Evolutionary conservation across 2,113 vertebrate genomes (phyloP).

Genomic region (Bujurquina vittata): DNA sequence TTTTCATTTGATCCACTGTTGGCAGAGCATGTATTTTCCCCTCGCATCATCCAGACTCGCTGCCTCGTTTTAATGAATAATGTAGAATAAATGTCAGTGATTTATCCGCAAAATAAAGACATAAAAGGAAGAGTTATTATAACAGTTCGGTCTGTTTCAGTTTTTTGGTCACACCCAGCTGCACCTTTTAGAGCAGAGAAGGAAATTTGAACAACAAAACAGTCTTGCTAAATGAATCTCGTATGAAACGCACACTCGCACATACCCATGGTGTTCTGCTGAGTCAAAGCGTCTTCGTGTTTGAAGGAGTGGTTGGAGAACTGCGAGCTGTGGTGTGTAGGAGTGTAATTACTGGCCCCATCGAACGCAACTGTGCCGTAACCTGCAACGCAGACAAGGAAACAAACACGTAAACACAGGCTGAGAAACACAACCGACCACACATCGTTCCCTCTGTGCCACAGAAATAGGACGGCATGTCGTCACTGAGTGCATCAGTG

Average conservation of each 20-base stretch:
- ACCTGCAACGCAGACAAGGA: conserved; percentile 80
- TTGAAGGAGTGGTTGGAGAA: conserved; percentile 95
- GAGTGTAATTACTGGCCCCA: conserved; percentile 91
- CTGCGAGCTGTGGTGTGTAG: conserved; percentile 92
- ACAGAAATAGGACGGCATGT: neutral
- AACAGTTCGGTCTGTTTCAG: too few species aligned
- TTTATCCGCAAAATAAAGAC: too few species aligned
- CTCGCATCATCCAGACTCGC: too few species aligned
- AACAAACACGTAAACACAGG: neutral
- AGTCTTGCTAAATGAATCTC: rapidly evolving
- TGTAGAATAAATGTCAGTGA: too few species aligned
- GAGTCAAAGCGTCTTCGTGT: conserved; percentile 91
- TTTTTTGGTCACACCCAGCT: too few species aligned
- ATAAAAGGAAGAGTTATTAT: too few species aligned
- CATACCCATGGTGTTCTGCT: conserved; percentile 92
- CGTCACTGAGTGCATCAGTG: rapidly evolving
- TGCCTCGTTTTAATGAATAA: too few species aligned
- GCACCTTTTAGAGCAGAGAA: too few species aligned
- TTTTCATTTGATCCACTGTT: too few species aligned
- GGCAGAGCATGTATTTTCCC: too few species aligned
- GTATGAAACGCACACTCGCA: neutral
- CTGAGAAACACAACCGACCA: neutral
- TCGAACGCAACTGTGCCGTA: conserved; percentile 92
- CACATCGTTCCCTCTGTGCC: too few species aligned
- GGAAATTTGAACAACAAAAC: too few species aligned